Evolutionary conservation across 2,888 invertebrate genomes (phyloP).

Genomic region (Pseudococcus longispinus): DNA sequence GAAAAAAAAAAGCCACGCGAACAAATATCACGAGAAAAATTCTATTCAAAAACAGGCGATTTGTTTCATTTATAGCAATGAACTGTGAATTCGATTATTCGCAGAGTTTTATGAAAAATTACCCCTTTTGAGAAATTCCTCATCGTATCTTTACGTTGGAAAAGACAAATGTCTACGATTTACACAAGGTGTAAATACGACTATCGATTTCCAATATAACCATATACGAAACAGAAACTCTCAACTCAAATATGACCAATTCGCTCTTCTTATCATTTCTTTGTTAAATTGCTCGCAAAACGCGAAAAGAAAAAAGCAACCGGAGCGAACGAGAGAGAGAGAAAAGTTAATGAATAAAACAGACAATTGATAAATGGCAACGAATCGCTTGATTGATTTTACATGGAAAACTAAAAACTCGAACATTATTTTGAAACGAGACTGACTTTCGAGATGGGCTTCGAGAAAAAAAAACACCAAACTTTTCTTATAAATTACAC

Average conservation of each 20-base stretch:
- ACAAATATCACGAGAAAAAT: neutral
- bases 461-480: neutral
- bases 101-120: constrained; percentile 2
- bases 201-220: neutral
- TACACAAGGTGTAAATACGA: constrained; percentile 12
- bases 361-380: constrained; percentile 24
- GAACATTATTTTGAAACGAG: constrained; percentile 9
- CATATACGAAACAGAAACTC: neutral
- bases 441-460: neutral
- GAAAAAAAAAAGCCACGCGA: too few species aligned
- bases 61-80: constrained; percentile 16
- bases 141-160: neutral
- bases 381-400: constrained; percentile 18
- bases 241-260: neutral
- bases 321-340: neutral
- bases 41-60: neutral
- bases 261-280: neutral
- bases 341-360: neutral
- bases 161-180: constrained; percentile 19
- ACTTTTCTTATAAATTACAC: neutral
- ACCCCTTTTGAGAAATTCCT: neutral
- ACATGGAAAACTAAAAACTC: neutral
- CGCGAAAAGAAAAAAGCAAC: neutral
- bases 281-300: neutral
- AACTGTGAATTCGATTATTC: constrained; percentile 25